Base-by-base conservation (phyloP, 2,888 invertebrate species). In the Poecilobothrus nobilitatus region DNA sequence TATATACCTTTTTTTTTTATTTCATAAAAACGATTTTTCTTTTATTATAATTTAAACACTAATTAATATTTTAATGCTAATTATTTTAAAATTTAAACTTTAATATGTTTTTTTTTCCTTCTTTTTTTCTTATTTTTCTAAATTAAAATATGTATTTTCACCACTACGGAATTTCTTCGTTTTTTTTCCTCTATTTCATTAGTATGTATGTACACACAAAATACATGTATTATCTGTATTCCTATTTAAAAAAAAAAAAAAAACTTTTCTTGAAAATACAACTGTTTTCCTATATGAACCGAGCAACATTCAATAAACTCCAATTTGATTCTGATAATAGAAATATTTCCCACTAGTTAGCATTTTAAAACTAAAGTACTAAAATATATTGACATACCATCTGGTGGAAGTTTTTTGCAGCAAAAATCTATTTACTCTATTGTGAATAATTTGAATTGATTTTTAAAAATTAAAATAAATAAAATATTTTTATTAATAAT, bases 1-100 rank as follows among this genome's bases (percentile, higher is more conserved):
- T 53, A 53, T 53, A 53, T 53, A 53, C 53, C 53, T 53, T 53
- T 53, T 53, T 53, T 27, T 41, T 18, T 53, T 53, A 53, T 53
- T 53, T 53, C 53, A 53, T 53, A 53, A 53, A 53, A 53, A 53
- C 53, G 53, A 53, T 2, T 53, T 53, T 15, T 12, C 15, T 53
- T 53, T 53, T 18, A 9, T 18, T 53, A 53, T 53, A 18, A 37
- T 37, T 37, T 53, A 12, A 18, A n/a, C 15, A 12, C 18, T 53
- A 53, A 53, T 53, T 53, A 53, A 53, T 53, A 53, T 53, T 53
- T 53, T 15, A 53, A 53, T 53, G 18, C 53, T 53, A 53, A 3
- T 18, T 18, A 5, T 53, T 53, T 53, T n/a, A 15, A 53, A 53
- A 18, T 53, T 41, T 6, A 41, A 12, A 12, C 41, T 41, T n/a